Evolutionary conservation across 2,797 vertebrate species (phyloP).

Genomic region (Erethizon dorsatum): DNA sequence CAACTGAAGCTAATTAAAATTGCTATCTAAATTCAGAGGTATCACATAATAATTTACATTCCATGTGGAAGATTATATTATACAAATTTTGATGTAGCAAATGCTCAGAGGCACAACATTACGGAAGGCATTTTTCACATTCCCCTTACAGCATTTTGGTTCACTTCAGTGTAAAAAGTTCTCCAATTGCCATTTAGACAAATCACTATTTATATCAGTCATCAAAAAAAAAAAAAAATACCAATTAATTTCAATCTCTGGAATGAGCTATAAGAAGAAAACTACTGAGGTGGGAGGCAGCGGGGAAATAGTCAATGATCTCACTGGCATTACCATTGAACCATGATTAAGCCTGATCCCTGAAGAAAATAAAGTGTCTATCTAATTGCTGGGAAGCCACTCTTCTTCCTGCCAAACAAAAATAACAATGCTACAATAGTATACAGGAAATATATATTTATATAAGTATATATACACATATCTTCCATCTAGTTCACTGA

Average conservation of each 20-base stretch:
- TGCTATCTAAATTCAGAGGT: constrained; percentile 61
- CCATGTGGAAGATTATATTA: neutral
- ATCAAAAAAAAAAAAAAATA: constrained; percentile 51
- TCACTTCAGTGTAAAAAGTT: constrained; percentile 65
- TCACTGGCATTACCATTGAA: neutral
- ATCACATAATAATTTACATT: constrained; percentile 76
- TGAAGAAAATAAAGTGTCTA: neutral
- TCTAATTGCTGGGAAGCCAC: neutral
- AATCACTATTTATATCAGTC: neutral
- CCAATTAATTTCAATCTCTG: constrained; percentile 22
- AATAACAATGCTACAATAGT: neutral
- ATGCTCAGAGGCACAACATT: constrained; percentile 61
- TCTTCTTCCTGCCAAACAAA: neutral
- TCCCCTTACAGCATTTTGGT: constrained; percentile 35
- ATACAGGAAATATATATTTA: neutral
- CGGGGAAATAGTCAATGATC: neutral
- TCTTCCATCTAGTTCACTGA: neutral
- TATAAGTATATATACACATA: neutral
- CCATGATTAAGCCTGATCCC: neutral
- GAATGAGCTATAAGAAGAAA: neutral
- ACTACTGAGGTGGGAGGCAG: neutral
- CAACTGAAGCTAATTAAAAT: neutral
- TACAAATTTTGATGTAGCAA: constrained; percentile 74
- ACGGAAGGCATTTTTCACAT: constrained; percentile 59
- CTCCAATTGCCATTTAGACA: constrained; percentile 21